Evolutionary conservation across 2,113 vertebrate species (phyloP).

Genomic region (Pseudolaguvia tuberculata): DNA sequence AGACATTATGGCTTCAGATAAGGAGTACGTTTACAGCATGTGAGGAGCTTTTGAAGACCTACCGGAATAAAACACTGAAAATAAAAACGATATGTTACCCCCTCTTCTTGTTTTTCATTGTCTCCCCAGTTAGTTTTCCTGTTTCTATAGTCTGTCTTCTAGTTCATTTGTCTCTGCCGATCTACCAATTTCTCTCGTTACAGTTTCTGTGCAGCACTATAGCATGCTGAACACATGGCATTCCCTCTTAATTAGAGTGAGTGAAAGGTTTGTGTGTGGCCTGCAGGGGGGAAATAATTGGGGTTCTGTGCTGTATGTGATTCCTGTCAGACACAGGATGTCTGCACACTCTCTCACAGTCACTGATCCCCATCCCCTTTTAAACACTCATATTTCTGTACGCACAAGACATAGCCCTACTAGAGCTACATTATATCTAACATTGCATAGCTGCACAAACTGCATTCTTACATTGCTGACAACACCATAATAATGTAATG

Average conservation of each 20-base stretch:
- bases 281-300: conserved; percentile 41
- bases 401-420: conserved; percentile 9
- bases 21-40: conserved; percentile 19
- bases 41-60: conserved; percentile 27
- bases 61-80: conserved; percentile 1
- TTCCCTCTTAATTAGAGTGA: conserved; percentile 48
- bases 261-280: conserved; percentile 49
- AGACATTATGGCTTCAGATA: conserved; percentile 35
- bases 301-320: conserved; percentile 46
- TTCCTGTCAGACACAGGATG: conserved; percentile 52
- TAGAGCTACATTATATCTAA: conserved; percentile 2
- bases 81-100: conserved; percentile 7
- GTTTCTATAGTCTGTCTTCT: not conserved
- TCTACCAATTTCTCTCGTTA: not conserved
- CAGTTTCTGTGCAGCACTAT: not conserved
- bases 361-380: conserved; percentile 1
- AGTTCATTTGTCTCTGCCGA: not conserved
- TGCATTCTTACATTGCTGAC: not conserved
- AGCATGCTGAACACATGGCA: conserved; percentile 9
- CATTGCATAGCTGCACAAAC: conserved; percentile 9
- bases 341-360: conserved; percentile 46
- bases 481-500: not conserved
- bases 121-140: not conserved
- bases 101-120: not conserved
- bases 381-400: conserved; percentile 18